These are phyloP conservation scores for Sminthopsis crassicaudata DNA, from an alignment of 2,113 vertebrate genomes.

Conservation along the genomic window DNA sequence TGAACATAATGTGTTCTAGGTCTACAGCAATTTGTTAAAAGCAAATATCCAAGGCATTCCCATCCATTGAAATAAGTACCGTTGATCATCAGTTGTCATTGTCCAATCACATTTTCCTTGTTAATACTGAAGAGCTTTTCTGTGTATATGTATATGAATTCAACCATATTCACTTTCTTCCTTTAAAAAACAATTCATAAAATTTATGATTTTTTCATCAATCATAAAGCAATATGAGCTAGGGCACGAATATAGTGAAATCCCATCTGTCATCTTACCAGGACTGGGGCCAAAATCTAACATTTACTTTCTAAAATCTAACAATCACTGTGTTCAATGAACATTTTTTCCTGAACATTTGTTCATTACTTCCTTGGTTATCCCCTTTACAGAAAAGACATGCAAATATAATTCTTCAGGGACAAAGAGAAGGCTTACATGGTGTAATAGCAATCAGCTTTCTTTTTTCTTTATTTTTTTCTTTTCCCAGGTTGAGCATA, in stretches of 20 bases:
- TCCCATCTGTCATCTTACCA: slow-evolving; percentile 62
- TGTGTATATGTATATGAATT: neutral
- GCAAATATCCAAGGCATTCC: neutral
- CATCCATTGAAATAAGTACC: neutral
- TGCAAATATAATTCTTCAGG: neutral
- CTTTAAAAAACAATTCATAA: slow-evolving; percentile 12
- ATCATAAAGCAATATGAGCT: neutral
- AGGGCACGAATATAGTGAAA: neutral
- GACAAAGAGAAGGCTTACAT: neutral
- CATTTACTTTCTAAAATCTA: slow-evolving; percentile 63
- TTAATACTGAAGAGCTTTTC: neutral
- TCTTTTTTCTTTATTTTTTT: neutral
- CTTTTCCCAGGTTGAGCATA: neutral
- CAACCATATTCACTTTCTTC: neutral
- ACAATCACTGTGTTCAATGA: slow-evolving; percentile 50
- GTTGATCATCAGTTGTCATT: neutral
- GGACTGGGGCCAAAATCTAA: slow-evolving; percentile 48
- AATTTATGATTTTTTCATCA: slow-evolving; percentile 12
- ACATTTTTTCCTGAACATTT: too few species aligned
- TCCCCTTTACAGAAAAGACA: neutral
- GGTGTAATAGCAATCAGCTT: neutral
- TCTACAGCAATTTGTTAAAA: neutral
- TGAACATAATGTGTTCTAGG: neutral
- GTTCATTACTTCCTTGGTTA: slow-evolving; percentile 33
- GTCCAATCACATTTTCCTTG: neutral